Evolutionary conservation across 2,888 invertebrate species (phyloP), one percentile per base, ranked within the genome.

Genomic region (Hipparchia semele): DNA sequence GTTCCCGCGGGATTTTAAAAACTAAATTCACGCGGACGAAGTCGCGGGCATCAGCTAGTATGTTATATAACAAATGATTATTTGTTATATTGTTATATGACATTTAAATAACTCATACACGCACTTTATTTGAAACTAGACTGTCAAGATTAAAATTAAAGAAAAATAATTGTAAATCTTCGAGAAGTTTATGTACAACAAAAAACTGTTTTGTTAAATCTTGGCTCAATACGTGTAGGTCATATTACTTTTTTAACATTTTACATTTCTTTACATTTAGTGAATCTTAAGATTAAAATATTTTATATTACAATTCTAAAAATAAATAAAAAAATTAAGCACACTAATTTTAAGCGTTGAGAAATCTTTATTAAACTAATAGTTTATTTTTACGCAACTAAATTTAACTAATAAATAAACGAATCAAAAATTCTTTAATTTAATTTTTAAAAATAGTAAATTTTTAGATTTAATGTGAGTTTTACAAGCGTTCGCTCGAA

Each of bases 321-420:
- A 65, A 65, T 53, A 65, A 53, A 69, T 69, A 65, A 73, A 68
- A 74, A 74, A 76, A 74, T 76, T 77, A 79, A 79, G 76, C 79
- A 71, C 74, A 72, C 49, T 72, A 69, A 56, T 61, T 72, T 73
- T 74, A 78, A 79, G 75, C 72, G 76, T 74, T 74, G 73, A 80
- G 72, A 79, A 77, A 79, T 46, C 62, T 60, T 60, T 54, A 53
- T 66, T 66, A 73, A 56, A 23, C 65, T 73, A 60, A 60, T 61
- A 70, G 23, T 51, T 71, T 46, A 65, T 23, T 39, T 56, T 6
- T 51, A 69, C 64, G 59, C 65, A 61, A 78, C 70, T 73, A 76
- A 60, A 68, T 73, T 76, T 73, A 54, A 70, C 76, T 84, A 86
- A 86, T 84, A 86, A 86, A 85, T 86, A 80, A 81, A 73, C 23